Percentiles rank a stretch among this genome's conserved stretches.
These are phyloP conservation scores for Leptinotarsa texana DNA, from an alignment of 1,140 invertebrate species.

Conservation along the genomic window DNA sequence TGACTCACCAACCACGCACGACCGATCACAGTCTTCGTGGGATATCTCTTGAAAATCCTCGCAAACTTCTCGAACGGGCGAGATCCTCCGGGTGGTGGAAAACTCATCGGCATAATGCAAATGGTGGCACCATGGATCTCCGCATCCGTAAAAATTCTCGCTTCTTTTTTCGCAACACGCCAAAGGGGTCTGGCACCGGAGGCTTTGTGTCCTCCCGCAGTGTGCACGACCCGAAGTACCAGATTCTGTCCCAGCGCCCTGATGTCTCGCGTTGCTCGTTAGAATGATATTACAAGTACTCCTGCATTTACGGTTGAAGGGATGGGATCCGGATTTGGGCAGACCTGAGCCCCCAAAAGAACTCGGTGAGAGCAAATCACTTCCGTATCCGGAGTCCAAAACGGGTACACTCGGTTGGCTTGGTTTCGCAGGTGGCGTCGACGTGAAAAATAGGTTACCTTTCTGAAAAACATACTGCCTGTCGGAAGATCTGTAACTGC, in stretches of 20 bases:
- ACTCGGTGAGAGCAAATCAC: slow-evolving; percentile 55
- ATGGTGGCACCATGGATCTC: slow-evolving; percentile 55
- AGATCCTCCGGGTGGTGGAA: slow-evolving; percentile 45
- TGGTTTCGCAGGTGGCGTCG: slow-evolving; percentile 55
- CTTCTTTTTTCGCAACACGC: slow-evolving; percentile 36
- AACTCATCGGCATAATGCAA: slow-evolving; percentile 46
- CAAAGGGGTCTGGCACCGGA: slow-evolving; percentile 51
- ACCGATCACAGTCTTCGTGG: background rate
- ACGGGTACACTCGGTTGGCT: background rate
- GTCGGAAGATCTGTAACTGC: slow-evolving; percentile 23
- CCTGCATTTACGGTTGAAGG: slow-evolving; percentile 59
- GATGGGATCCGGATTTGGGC: slow-evolving; percentile 46
- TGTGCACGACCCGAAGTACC: background rate
- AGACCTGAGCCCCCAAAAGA: slow-evolving; percentile 48
- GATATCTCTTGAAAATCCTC: slow-evolving; percentile 45
- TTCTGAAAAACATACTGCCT: slow-evolving; percentile 55
- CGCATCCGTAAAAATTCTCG: slow-evolving; percentile 47
- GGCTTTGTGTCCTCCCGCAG: slow-evolving; percentile 51
- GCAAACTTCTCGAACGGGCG: slow-evolving; percentile 55
- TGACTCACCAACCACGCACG: background rate
- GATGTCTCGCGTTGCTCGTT: slow-evolving; percentile 52
- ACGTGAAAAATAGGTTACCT: slow-evolving; percentile 62
- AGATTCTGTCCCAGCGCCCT: background rate
- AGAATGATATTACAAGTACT: slow-evolving; percentile 72
- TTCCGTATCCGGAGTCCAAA: slow-evolving; percentile 58